Conservation (phyloP, 30 jellyfish, hydroid and myxozoan genomes). For the Turritopsis dohrnii region DNA sequence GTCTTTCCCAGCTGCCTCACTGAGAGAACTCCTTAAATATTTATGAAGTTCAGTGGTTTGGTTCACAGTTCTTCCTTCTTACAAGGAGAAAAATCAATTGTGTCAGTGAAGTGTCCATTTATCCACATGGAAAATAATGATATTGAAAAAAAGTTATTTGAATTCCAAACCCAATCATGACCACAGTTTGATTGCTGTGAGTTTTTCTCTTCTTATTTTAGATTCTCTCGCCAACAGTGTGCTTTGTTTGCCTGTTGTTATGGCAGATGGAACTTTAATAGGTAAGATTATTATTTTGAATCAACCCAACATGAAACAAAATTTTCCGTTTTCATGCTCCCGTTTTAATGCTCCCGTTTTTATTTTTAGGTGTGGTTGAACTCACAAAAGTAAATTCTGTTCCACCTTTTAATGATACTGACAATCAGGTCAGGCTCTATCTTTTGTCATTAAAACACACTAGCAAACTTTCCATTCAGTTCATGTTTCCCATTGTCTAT, state of each 20-base stretch:
- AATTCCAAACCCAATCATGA: neutral
- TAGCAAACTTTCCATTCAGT: too few species aligned
- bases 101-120: too few species aligned
- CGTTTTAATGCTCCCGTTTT: neutral
- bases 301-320: too few species aligned
- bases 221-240: slow-evolving; percentile 59
- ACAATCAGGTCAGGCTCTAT: slow-evolving; percentile 65
- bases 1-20: too few species aligned
- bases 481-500: slow-evolving; percentile 1
- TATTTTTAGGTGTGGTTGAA: slow-evolving; percentile 63
- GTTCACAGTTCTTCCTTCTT: too few species aligned
- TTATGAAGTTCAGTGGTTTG: too few species aligned
- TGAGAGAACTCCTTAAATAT: too few species aligned
- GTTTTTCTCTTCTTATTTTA: slow-evolving; percentile 12
- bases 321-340: too few species aligned
- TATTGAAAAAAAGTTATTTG: too few species aligned
- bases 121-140: too few species aligned
- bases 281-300: slow-evolving; percentile 34
- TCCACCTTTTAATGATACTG: slow-evolving; percentile 86
- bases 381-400: slow-evolving; percentile 43
- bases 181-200: neutral
- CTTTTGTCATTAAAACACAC: too few species aligned
- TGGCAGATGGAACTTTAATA: slow-evolving; percentile 84
- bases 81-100: too few species aligned
- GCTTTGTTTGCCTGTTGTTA: slow-evolving; percentile 80